These are phyloP conservation scores for Labeo calbasu DNA, from an alignment of 2,797 vertebrate genomes.

Conservation along the genomic window DNA sequence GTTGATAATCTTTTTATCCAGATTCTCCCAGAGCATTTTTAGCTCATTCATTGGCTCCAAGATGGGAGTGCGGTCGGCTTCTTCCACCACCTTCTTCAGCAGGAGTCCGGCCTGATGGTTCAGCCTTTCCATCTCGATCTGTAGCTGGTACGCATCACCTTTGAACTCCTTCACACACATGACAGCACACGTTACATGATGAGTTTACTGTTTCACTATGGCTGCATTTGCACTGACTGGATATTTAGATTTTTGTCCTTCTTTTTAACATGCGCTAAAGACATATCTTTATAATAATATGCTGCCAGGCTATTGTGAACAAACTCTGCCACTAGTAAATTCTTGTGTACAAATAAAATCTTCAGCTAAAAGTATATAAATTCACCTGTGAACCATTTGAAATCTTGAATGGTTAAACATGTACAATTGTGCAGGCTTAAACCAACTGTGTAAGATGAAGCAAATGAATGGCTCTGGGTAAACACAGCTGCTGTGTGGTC, in stretches of 20 bases:
- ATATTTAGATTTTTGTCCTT: neutral
- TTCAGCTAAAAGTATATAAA: neutral
- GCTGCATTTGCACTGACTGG: neutral
- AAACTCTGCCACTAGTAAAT: neutral
- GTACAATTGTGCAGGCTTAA: constrained; percentile 23
- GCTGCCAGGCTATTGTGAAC: neutral
- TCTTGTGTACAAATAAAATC: neutral
- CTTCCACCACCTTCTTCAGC: constrained; percentile 91
- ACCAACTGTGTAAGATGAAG: constrained; percentile 31
- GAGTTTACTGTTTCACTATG: constrained; percentile 2
- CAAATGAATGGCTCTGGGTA: constrained; percentile 52
- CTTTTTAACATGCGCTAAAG: neutral
- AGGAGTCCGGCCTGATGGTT: constrained; percentile 94
- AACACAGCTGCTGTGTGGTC: constrained; percentile 65
- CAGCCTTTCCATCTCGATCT: constrained; percentile 98
- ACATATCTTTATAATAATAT: constrained; percentile 29
- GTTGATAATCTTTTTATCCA: constrained; percentile 93
- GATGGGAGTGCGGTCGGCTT: constrained; percentile 86
- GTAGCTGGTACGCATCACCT: constrained; percentile 93
- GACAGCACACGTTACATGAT: neutral
- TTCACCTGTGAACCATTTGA: constrained; percentile 20
- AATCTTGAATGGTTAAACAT: neutral
- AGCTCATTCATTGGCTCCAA: constrained; percentile 93
- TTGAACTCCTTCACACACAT: constrained; percentile 87
- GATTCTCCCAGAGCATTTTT: constrained; percentile 88